Evolutionary conservation across 2,113 vertebrate genomes (phyloP).

Genomic region (Spea multiplicata): DNA sequence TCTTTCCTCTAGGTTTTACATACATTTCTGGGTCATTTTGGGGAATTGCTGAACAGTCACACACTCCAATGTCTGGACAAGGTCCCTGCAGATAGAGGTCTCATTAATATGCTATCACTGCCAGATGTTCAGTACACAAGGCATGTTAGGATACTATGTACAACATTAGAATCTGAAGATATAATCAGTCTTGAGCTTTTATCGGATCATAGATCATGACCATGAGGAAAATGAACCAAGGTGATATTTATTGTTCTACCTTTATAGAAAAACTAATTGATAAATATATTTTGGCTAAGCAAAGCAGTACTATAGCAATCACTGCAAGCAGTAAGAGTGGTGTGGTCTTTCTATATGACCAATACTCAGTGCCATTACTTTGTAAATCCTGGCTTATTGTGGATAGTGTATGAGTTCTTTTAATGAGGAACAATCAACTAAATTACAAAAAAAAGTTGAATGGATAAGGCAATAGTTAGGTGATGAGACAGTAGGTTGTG

Average conservation of each 20-base stretch:
- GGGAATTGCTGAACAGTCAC: not conserved
- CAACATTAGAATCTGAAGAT: not conserved
- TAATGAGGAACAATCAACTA: no score
- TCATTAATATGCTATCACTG: slow-evolving; percentile 30
- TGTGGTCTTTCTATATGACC: not conserved
- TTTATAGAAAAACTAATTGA: no score
- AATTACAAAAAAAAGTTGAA: no score
- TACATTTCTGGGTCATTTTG: not conserved
- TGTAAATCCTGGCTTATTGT: no score
- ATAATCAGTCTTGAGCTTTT: no score
- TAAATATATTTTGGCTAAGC: not conserved
- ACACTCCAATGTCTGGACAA: not conserved
- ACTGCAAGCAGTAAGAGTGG: not conserved
- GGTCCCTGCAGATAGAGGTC: not conserved
- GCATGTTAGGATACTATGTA: not conserved
- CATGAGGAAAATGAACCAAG: no score
- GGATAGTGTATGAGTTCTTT: no score
- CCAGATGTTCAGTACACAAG: slow-evolving; percentile 19
- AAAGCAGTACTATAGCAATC: not conserved
- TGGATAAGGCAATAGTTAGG: no score
- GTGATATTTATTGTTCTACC: no score
- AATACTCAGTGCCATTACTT: not conserved
- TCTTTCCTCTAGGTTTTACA: not conserved
- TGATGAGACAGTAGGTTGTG: no score
- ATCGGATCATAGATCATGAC: no score